These are phyloP conservation scores for Zaprionus nigranus DNA, from an alignment of 1,140 invertebrate genomes.

Conservation along the genomic window DNA sequence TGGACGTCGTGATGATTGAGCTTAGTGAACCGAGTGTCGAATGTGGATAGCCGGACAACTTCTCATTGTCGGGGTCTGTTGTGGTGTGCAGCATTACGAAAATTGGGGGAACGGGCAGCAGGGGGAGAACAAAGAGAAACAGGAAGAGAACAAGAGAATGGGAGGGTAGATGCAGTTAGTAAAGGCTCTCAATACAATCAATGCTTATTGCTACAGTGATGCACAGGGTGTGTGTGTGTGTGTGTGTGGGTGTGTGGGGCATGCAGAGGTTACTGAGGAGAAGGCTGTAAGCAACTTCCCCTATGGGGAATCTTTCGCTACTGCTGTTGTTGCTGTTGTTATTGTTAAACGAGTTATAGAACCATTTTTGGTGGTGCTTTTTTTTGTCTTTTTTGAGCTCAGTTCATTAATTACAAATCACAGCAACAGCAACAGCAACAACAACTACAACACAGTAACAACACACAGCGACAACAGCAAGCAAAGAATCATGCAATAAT, in stretches of 20 bases:
- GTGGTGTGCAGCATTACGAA: background rate
- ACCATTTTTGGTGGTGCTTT: conserved; percentile 12
- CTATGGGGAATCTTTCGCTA: background rate
- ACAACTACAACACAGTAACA: conserved; percentile 35
- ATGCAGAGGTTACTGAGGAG: conserved; percentile 39
- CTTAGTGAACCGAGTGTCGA: conserved; percentile 85
- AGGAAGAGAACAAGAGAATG: conserved; percentile 39
- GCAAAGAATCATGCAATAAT: conserved; percentile 47
- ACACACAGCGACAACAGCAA: conserved; percentile 33
- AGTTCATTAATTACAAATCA: conserved; percentile 73
- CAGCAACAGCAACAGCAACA: conserved; percentile 37
- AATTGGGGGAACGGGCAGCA: background rate
- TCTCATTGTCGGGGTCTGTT: conserved; percentile 84
- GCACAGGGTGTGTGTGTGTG: background rate
- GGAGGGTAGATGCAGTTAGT: conserved; percentile 32
- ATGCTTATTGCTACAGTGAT: background rate
- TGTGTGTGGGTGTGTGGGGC: conserved; percentile 35
- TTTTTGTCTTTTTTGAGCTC: conserved; percentile 8
- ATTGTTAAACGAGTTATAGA: conserved; percentile 40
- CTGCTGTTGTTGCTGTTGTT: conserved; percentile 38
- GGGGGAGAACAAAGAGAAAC: conserved; percentile 14
- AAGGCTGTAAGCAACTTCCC: conserved; percentile 33
- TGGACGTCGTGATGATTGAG: conserved; percentile 85
- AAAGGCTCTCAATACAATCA: background rate
- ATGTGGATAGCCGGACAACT: conserved; percentile 84